Base-by-base conservation (phyloP, 2,797 vertebrate species). In the Coilia nasus region DNA sequence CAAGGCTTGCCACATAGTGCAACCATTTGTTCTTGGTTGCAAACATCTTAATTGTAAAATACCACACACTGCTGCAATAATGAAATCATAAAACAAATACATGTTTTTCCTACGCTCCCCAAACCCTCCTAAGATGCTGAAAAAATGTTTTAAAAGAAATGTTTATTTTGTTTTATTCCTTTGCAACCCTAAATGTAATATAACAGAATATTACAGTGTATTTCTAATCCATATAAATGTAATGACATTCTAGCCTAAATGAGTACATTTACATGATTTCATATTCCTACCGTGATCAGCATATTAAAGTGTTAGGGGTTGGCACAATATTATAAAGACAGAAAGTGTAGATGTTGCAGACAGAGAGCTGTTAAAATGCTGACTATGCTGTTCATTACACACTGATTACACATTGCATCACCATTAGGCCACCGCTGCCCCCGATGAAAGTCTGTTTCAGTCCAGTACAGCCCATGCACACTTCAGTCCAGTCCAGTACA, bases 131-230 rank as follows among this genome's bases (percentile, higher is more conserved):
- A 5, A 19, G 35, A 78, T 44, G 35, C 9, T 78, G 67, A 75
- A 15, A 75, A 41, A 75, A 14, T 15, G 17, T 75, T 75, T 75
- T 35, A 75, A 75, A 28, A 15, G 15, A 78, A 78, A 78, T 71
- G 67, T 71, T 35, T 71, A 21, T 78, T 41, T 78, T 78, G 71
- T 78, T 78, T 78, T 78, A 44, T 19, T 17, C 35, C 71, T 78
- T 35, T 78, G 1, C 35, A 78, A 41, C 71, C 17, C 4, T 44
- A 44, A 44, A 78, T 78, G 19, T 44, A 78, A 78, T 44, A 78
- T 78, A 78, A 75, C 62, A 28, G 28, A 64, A 15, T 10, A 21
- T 15, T 19, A 41, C 35, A 75, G 28, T 41, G 67, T 41, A 41
- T 78, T 19, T 41, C 44, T 78, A 41, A 44, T 78, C 31, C 35